Conservation (phyloP, 2,888 invertebrate genomes). For the Clepsis dumicolana region DNA sequence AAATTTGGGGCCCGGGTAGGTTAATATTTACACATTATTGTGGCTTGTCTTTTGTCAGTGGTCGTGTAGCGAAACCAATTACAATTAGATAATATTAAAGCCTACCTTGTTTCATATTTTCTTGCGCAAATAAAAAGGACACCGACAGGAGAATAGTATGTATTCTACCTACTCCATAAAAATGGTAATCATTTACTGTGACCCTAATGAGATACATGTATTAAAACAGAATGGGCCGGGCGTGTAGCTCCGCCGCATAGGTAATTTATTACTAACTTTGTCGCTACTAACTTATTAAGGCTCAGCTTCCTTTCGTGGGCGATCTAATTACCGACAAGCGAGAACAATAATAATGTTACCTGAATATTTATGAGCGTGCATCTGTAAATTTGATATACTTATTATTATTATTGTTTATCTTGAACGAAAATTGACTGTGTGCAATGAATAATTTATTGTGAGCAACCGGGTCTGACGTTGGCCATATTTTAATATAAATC, state of each 20-base stretch:
- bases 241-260: conserved; percentile 55
- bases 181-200: conserved; percentile 50
- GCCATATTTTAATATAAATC: conserved; percentile 86
- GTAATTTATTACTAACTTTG: conserved; percentile 76
- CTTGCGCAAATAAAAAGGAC: conserved; percentile 33
- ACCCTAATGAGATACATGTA: conserved; percentile 67
- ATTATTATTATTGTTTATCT: conserved; percentile 80
- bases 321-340: conserved; percentile 84
- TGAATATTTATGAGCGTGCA: conserved; percentile 82
- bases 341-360: conserved; percentile 82
- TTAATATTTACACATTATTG: conserved; percentile 49
- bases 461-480: conserved; percentile 82
- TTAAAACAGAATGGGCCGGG: conserved; percentile 58
- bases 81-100: conserved; percentile 10
- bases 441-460: conserved; percentile 85
- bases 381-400: conserved; percentile 79
- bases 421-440: conserved; percentile 81
- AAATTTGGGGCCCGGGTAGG: conserved; percentile 48
- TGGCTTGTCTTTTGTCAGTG: conserved; percentile 10
- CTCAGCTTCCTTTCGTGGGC: conserved; percentile 79
- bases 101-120: conserved; percentile 20
- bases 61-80: background rate
- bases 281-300: conserved; percentile 77
- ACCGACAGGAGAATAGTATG: conserved; percentile 39
- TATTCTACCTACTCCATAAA: conserved; percentile 39